Percentiles rank a stretch among this genome's conserved stretches.
Evolutionary conservation across 2,888 invertebrate genomes (phyloP).

Genomic region (Nemapogon koenigi): DNA sequence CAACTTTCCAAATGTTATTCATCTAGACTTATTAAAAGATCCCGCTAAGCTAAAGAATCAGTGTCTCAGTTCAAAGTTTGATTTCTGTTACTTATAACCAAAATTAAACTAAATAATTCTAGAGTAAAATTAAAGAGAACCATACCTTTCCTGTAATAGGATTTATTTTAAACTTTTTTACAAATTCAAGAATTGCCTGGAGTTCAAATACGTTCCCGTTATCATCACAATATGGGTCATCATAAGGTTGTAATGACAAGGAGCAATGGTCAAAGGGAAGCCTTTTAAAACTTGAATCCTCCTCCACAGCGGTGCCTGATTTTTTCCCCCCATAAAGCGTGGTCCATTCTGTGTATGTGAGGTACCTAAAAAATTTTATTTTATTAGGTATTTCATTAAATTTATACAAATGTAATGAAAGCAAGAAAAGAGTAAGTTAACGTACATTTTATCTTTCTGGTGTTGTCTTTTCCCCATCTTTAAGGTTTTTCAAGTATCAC

Average conservation of each 20-base stretch:
- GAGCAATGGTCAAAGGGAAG: constrained; percentile 94
- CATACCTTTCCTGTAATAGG: constrained; percentile 88
- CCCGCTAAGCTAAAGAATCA: too few species aligned
- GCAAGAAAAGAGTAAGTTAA: too few species aligned
- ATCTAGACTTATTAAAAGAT: too few species aligned
- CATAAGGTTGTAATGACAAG: constrained; percentile 89
- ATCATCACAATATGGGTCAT: constrained; percentile 87
- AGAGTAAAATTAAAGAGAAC: too few species aligned
- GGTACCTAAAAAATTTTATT: constrained; percentile 64
- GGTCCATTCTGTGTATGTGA: constrained; percentile 89
- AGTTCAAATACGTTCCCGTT: constrained; percentile 95
- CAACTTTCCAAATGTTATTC: too few species aligned
- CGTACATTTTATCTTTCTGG: constrained; percentile 93
- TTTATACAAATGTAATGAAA: constrained; percentile 10
- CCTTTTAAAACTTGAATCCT: constrained; percentile 85
- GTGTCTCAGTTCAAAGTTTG: too few species aligned
- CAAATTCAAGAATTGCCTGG: constrained; percentile 82
- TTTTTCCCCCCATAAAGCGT: constrained; percentile 90
- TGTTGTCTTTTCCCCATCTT: constrained; percentile 94
- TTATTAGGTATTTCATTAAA: constrained; percentile 6
- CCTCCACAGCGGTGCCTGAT: constrained; percentile 70
- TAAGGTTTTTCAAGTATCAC: constrained; percentile 11
- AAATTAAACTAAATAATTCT: too few species aligned
- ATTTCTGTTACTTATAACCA: too few species aligned
- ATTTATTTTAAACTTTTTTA: constrained; percentile 91